Evolutionary conservation across 2,888 invertebrate species (phyloP).

Genomic region (Asteroscopus sphinx): DNA sequence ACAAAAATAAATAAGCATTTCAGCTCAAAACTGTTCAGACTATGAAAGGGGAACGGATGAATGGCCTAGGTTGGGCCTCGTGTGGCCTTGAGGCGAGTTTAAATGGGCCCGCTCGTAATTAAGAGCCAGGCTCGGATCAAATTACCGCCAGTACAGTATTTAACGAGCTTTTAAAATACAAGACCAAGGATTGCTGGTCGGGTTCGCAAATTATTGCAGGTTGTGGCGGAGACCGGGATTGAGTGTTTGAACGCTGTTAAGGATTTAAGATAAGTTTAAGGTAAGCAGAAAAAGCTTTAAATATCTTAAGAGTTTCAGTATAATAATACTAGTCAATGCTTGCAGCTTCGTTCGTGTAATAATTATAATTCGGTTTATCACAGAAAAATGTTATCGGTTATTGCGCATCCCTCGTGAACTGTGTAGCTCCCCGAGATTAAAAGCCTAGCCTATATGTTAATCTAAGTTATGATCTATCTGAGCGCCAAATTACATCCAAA

Average conservation of each 20-base stretch:
- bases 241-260: not conserved
- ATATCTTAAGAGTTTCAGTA: no score
- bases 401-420: no score
- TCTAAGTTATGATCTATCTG: no score
- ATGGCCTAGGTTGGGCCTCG: slow-evolving; percentile 16
- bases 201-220: slow-evolving; percentile 2
- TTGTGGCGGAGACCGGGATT: not conserved
- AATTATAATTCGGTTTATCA: no score
- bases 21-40: slow-evolving; percentile 2
- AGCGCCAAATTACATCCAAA: no score
- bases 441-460: no score
- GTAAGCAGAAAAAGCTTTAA: no score
- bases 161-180: slow-evolving; percentile 52
- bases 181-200: slow-evolving; percentile 12
- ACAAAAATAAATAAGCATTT: slow-evolving; percentile 5
- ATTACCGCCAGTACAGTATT: slow-evolving; percentile 39
- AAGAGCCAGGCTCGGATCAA: slow-evolving; percentile 36
- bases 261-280: no score
- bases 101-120: slow-evolving; percentile 46
- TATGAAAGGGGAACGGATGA: slow-evolving; percentile 33
- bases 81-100: slow-evolving; percentile 43
- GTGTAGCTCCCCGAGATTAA: no score
- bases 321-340: no score
- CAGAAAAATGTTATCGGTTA: no score
- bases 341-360: no score